Conservation (phyloP, 2,888 invertebrate species). For the Tetheella fluctuosa region DNA sequence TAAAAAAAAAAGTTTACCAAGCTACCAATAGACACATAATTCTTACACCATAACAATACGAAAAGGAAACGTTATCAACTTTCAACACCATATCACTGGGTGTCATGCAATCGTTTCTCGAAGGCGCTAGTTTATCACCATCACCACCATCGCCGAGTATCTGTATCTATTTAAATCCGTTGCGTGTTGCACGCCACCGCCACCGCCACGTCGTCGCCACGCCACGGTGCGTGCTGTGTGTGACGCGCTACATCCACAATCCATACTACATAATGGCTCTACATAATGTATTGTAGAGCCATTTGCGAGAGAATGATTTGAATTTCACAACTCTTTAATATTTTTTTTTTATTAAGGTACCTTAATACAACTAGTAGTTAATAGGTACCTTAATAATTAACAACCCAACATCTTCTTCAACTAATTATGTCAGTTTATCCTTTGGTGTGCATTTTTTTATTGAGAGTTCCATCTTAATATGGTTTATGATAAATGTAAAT, state of each 20-base stretch:
- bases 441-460: too few species aligned
- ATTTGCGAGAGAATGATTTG: neutral
- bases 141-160: constrained; percentile 20
- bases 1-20: too few species aligned
- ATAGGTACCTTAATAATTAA: too few species aligned
- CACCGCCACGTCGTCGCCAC: neutral
- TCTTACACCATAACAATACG: neutral
- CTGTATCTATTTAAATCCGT: constrained; percentile 25
- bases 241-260: neutral
- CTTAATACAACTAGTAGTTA: too few species aligned
- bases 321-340: too few species aligned
- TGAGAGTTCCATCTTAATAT: too few species aligned
- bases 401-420: too few species aligned
- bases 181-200: constrained; percentile 64
- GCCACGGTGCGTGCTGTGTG: neutral
- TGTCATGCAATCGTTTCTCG: constrained; percentile 43
- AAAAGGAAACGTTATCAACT: constrained; percentile 2
- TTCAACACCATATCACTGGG: constrained; percentile 32
- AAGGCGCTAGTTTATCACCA: constrained; percentile 53
- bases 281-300: neutral
- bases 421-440: too few species aligned
- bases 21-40: neutral
- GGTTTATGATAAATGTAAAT: too few species aligned
- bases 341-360: too few species aligned
- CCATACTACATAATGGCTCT: too few species aligned